Percentiles rank a stretch among this genome's conserved stretches.
Conservation (phyloP, 2,113 vertebrate genomes). For the Elephas maximus region DNA sequence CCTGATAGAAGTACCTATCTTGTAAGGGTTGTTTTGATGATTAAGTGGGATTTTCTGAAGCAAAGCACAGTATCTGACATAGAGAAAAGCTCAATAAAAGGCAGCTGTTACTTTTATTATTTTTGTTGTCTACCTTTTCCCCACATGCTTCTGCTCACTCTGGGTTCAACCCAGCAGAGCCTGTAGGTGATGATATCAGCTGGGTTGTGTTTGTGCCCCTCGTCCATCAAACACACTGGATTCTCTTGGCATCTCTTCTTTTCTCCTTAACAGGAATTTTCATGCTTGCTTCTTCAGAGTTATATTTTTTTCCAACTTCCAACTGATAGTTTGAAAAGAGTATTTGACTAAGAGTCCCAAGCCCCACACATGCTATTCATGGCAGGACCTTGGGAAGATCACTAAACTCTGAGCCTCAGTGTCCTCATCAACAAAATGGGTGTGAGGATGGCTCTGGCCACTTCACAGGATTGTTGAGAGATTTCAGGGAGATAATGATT, state of each 20-base stretch:
- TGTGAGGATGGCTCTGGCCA: neutral
- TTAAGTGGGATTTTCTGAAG: neutral
- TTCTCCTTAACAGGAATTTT: neutral
- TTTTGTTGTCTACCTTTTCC: neutral
- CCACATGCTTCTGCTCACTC: neutral
- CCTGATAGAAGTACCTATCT: neutral
- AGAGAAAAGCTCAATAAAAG: neutral
- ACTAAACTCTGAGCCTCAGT: neutral
- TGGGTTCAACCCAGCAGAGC: neutral
- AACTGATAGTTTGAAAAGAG: neutral
- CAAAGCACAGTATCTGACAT: neutral
- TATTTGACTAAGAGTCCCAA: neutral
- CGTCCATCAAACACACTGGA: neutral
- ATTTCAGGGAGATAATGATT: neutral
- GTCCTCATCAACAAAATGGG: neutral
- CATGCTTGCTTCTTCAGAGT: conserved; percentile 13
- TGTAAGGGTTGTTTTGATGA: neutral
- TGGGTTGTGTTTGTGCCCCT: no score
- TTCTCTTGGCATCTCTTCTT: neutral
- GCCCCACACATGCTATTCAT: neutral
- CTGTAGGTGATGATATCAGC: neutral
- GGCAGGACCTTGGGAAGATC: neutral
- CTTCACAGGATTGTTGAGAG: neutral
- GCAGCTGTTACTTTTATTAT: neutral
- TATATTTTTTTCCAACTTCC: neutral